phyloP scores from a whole-genome alignment of 1,140 invertebrate species.

The Pseudomyrmex sp. region DNA sequence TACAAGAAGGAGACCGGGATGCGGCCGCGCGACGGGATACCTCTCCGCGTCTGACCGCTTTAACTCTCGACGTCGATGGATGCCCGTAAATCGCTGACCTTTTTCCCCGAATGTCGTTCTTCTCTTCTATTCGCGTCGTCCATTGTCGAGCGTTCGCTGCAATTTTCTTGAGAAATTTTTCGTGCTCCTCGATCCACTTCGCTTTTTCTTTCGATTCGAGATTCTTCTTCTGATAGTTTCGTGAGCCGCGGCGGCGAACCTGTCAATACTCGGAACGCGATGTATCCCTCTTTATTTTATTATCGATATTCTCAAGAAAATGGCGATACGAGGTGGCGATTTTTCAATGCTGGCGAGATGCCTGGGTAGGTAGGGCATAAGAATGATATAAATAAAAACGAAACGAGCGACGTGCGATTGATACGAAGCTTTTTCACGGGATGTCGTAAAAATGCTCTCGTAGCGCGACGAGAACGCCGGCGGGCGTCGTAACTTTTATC shows the following conservation, averaged over 20 bases:
- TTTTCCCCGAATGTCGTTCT: conserved; percentile 40
- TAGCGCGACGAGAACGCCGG: not conserved
- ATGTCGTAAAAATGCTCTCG: not conserved
- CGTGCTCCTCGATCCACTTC: conserved; percentile 14
- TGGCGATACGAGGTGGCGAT: not conserved
- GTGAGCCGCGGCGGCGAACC: not conserved
- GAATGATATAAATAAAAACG: not conserved
- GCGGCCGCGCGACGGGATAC: conserved; percentile 3
- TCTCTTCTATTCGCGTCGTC: not conserved
- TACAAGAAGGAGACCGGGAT: conserved; percentile 1
- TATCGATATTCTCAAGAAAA: conserved; percentile 11
- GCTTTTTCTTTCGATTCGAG: not conserved
- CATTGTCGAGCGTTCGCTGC: conserved; percentile 18
- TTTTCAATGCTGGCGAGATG: not conserved
- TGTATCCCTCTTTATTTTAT: conserved; percentile 15
- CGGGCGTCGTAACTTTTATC: not conserved
- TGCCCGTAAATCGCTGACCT: conserved; percentile 62
- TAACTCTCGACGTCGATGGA: conserved; percentile 50
- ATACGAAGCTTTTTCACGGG: not conserved
- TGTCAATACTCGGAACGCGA: conserved; percentile 25
- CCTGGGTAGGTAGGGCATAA: not conserved
- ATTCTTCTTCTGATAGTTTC: not conserved
- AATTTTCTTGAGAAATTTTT: conserved; percentile 46
- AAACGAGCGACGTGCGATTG: not conserved
- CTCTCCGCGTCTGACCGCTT: not conserved